A percentile compares a stretch with the other conserved stretches of the same genome.
phyloP scores from a whole-genome alignment of 2,888 invertebrate genomes.

The Erebia epiphron region DNA sequence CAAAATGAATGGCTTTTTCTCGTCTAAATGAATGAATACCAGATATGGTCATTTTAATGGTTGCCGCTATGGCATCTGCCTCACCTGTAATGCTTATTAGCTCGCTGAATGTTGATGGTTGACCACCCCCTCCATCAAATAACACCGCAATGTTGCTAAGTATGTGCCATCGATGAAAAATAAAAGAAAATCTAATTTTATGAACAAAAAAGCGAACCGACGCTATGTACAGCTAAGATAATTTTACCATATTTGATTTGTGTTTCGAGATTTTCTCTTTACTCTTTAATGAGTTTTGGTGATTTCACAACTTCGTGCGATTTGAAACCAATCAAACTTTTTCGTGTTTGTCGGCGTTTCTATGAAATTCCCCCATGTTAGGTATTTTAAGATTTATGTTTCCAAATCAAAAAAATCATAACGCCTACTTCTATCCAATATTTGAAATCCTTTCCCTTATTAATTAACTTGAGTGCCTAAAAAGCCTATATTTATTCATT shows the following conservation, averaged over 20 bases:
- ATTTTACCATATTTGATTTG: constrained; percentile 64
- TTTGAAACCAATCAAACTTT: constrained; percentile 81
- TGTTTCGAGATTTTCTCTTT: constrained; percentile 72
- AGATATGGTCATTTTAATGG: too few relatives aligned
- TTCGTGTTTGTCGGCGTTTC: constrained; percentile 56
- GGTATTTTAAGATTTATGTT: constrained; percentile 32
- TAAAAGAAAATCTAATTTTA: constrained; percentile 1
- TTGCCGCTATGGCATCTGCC: too few relatives aligned
- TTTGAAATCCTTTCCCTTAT: too few relatives aligned
- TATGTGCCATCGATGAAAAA: neutral
- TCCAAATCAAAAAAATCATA: neutral
- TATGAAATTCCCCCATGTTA: constrained; percentile 46
- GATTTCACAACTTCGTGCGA: constrained; percentile 63
- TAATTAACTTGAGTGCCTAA: too few relatives aligned
- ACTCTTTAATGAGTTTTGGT: constrained; percentile 79
- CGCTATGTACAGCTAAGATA: constrained; percentile 33
- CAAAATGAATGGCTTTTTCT: too few relatives aligned
- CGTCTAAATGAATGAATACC: too few relatives aligned
- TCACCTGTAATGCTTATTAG: too few relatives aligned
- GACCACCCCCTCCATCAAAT: too few relatives aligned
- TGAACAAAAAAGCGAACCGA: constrained; percentile 3
- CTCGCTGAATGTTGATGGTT: too few relatives aligned
- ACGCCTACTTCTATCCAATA: too few relatives aligned
- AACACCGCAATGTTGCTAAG: neutral
- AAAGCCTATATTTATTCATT: too few relatives aligned